Base-by-base conservation (phyloP, 2,888 invertebrate genomes). In the Diloba caeruleocephala region DNA sequence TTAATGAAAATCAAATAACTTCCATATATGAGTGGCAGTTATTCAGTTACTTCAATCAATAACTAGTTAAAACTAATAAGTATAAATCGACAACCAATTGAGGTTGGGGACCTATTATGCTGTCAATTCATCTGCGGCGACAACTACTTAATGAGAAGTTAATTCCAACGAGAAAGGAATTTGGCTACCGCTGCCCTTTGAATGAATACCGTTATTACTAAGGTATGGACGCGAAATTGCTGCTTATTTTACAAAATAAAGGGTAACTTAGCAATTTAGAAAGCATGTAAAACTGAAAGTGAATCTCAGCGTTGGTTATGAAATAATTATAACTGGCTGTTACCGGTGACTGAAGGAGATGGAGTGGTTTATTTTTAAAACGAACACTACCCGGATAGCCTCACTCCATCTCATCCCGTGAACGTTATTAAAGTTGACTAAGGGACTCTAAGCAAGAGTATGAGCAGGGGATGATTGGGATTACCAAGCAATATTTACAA, bases 131-230 rank as follows among this genome's bases (percentile, higher is more conserved):
- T 62, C 56, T 29, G 46, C 12, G 28, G 60, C 48, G 74, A 74
- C 66, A 71, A 64, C 64, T 60, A 36, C 56, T 64, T 74, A 74
- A 74, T 70, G 74, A 74, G 70, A 43, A 70, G 56, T 65, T 71
- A 70, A 71, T 72, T 72, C 69, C 60, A 43, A 36, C 49, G 49
- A 37, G 31, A 41, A 52, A 48, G 69, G 72, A 57, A 71, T 71
- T 66, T 55, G 43, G 55, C 51, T 13, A 14, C 36, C 21, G 17
- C 34, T 70, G 56, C 53, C 67, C 62, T 65, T 71, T 58, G 12
- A 53, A 32, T 62, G 65, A 65, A 65, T 62, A 39, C 64, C 39
- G 33, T 17, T 19, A 43, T 32, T 43, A 28, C 29, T 48, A 17
- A 32, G 61, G 59, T 33, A 64, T 48, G 59, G 23, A 19, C 33